These are phyloP conservation scores for Acinonyx jubatus DNA, from an alignment of 2,113 vertebrate species.

Conservation along the genomic window DNA sequence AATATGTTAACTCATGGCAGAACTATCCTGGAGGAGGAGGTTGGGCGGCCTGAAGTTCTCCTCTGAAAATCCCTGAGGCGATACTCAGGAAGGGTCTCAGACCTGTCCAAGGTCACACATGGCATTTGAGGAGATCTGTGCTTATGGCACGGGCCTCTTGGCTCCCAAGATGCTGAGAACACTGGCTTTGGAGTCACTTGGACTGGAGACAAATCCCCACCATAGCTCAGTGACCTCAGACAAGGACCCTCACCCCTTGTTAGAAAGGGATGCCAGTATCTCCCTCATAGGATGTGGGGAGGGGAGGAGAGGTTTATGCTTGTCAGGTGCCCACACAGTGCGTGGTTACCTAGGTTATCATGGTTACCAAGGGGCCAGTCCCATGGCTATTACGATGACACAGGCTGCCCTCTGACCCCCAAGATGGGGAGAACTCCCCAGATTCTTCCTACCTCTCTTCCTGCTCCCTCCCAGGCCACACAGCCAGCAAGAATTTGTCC, in stretches of 20 bases:
- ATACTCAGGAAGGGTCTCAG: neutral
- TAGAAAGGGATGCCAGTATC: neutral
- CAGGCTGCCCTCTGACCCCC: neutral
- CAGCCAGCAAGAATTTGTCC: constrained; percentile 41
- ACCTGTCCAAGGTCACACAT: neutral
- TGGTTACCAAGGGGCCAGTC: neutral
- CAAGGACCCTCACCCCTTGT: neutral
- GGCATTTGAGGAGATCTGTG: neutral
- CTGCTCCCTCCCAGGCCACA: neutral
- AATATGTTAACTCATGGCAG: neutral
- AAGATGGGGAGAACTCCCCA: neutral
- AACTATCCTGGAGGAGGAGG: neutral
- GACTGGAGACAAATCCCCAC: neutral
- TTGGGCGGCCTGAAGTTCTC: neutral
- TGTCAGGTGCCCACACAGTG: neutral
- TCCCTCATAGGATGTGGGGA: neutral
- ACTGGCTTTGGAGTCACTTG: neutral
- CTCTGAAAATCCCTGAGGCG: neutral
- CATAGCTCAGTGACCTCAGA: neutral
- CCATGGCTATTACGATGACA: neutral
- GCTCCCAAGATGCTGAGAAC: neutral
- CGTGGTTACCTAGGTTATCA: neutral
- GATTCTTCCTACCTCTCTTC: neutral
- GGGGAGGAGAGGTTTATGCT: neutral
- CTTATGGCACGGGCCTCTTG: neutral